Evolutionary conservation across 2,888 invertebrate genomes (phyloP), one percentile per base, ranked within the genome.

Genomic region (Platycheirus rosarum): DNA sequence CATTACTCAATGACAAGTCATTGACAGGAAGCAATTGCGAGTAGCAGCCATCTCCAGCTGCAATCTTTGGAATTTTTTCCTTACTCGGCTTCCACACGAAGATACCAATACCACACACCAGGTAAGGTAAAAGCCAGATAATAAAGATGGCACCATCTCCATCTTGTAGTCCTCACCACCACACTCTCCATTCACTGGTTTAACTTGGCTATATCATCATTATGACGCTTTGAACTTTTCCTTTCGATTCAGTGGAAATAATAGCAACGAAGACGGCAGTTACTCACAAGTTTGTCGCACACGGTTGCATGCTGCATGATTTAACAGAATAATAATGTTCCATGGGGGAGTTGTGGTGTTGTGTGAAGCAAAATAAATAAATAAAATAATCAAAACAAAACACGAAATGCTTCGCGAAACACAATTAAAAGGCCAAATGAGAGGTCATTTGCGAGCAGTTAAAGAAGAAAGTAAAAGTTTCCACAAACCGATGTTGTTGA

Each of bases 1-100:
- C 70, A 66, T 76, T 76, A 80, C 70, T 80, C 80, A 80, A 80
- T 80, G 80, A 71, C 80, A 80, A 80, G 80, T 80, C 80, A 80
- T 76, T 80, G 80, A 80, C 80, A 76, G 80, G 46, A 75, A 69
- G 46, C 80, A 80, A 65, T 75, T 73, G 75, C 29, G 49, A 40
- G 16, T 48, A 42, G 23, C 37, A 57, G 49, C 75, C 75, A 78
- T 78, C 74, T 73, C 57, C 62, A 32, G 60, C 42, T 46, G 57
- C 46, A 60, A 73, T 78, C 71, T 78, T 46, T 55, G 55, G 29
- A 23, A 55, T 32, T 68, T 68, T 62, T 74, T 42, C 46, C 62
- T 55, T 40, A 53, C 44, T n/a, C 6, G 70, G 70, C 63, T 69
- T 63, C 55, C 35, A 69, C 49, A 40, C 35, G 46, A 0, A 48